Base-by-base conservation (phyloP, 2,113 vertebrate species). In the Ochotona princeps region DNA sequence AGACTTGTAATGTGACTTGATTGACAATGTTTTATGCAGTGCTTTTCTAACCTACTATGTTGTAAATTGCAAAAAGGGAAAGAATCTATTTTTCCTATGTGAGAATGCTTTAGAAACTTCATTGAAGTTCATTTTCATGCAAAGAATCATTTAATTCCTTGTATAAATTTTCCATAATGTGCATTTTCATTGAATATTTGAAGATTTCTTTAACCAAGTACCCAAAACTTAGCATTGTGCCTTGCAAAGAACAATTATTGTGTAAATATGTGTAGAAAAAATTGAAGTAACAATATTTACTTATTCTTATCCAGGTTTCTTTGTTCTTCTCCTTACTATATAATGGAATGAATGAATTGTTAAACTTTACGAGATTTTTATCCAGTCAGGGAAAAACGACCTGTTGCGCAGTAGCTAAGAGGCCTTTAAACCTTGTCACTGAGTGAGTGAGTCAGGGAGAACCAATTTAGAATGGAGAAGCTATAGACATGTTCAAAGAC, bases 401-500 rank as follows among this genome's bases (percentile, higher is more conserved):
- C 83, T 67, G 28, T 67, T 76, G 6, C 83, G 89, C 61, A 87
- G 67, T 91, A 38, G 87, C 26, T 70, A 67, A 81, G 47, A 84
- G 11, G 25, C 10, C n/a, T 83, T 81, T 17, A 87, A 28, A 1
- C 54, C 32, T 13, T 86, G 38, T 23, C 38, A 75, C 38, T 83
- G 72, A 80, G 67, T 32, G 9, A 93, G 18, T 49, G 38, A 91
- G 57, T 84, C 30, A 47, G 21, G n/a, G 12, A 67, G 78, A 54
- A 13, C n/a, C n/a, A n/a, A n/a, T 76, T 89, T 81, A 80, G 8
- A 44, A 28, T 65, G 25, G n/a, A 73, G 60, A 69, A 73, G 35
- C n/a, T n/a, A n/a, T n/a, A n/a, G n/a, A n/a, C n/a, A n/a, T n/a
- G n/a, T n/a, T n/a, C n/a, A n/a, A n/a, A n/a, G n/a, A n/a, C n/a